Percentiles rank a stretch among this genome's conserved stretches.
phyloP scores from a whole-genome alignment of 1,140 invertebrate species.

The Aphis craccivora region DNA sequence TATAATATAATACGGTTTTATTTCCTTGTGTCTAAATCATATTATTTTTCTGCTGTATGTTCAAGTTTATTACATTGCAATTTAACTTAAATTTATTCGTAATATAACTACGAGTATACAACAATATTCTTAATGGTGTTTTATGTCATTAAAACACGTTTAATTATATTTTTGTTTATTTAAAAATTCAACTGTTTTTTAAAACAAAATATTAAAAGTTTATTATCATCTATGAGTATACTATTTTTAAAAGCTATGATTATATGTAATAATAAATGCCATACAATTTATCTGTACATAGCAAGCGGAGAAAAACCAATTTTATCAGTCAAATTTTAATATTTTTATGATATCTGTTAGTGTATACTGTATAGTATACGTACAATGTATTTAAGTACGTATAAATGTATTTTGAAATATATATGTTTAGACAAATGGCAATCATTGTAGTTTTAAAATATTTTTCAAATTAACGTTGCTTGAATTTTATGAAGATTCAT shows the following conservation, averaged over 20 bases:
- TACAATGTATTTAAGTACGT: not conserved
- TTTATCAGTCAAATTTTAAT: not conserved
- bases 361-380: not conserved
- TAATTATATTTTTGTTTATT: not conserved
- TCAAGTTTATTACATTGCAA: not conserved
- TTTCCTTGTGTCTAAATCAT: not conserved
- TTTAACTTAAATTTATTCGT: not conserved
- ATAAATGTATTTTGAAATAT: not conserved
- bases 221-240: not conserved
- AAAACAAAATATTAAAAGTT: not conserved
- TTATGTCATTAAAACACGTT: not conserved
- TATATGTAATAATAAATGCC: not conserved
- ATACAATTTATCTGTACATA: not conserved
- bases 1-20: not conserved
- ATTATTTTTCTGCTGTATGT: not conserved
- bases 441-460: not conserved
- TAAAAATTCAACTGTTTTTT: no score
- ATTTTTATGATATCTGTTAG: not conserved
- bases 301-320: not conserved
- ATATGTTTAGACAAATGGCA: not conserved
- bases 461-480: not conserved
- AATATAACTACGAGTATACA: not conserved
- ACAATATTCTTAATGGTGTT: not conserved
- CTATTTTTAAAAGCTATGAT: not conserved
- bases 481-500: not conserved